These are phyloP conservation scores for Drosophila lini DNA, from an alignment of 1,140 invertebrate genomes.

Conservation along the genomic window DNA sequence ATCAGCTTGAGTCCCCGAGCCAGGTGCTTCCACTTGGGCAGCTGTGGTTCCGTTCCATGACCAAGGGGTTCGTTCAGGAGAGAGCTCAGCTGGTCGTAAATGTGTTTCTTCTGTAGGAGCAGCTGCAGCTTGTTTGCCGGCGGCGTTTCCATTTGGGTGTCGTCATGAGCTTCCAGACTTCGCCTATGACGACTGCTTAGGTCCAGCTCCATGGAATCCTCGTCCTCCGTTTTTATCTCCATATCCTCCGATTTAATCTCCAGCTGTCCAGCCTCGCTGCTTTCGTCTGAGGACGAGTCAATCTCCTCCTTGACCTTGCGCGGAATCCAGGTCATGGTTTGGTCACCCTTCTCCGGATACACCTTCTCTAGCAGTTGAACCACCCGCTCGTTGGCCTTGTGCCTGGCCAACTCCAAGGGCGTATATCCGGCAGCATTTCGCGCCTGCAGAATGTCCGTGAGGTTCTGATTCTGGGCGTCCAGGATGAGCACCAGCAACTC, in stretches of 20 bases:
- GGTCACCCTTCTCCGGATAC: conserved; percentile 51
- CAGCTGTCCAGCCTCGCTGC: conserved; percentile 51
- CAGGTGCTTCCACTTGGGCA: conserved; percentile 64
- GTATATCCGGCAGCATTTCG: conserved; percentile 68
- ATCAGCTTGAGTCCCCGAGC: conserved; percentile 48
- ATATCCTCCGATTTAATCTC: conserved; percentile 50
- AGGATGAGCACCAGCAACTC: conserved; percentile 86
- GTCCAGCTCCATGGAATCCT: conserved; percentile 33
- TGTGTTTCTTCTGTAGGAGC: conserved; percentile 34
- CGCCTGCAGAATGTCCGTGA: conserved; percentile 56
- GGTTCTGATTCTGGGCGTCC: conserved; percentile 60
- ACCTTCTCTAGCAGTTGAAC: conserved; percentile 54
- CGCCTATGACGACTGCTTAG: not conserved
- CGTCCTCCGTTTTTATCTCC: conserved; percentile 31
- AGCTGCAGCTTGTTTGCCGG: conserved; percentile 25
- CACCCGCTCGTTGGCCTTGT: conserved; percentile 48
- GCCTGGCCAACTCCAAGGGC: conserved; percentile 63
- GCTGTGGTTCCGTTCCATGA: conserved; percentile 1
- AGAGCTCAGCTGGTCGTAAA: conserved; percentile 31
- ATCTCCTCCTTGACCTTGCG: conserved; percentile 65
- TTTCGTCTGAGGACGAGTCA: conserved; percentile 68
- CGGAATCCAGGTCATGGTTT: conserved; percentile 70
- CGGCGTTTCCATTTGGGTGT: not conserved
- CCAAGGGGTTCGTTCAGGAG: conserved; percentile 42
- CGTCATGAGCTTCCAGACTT: not conserved